A percentile compares a stretch with the other conserved stretches of the same genome.
phyloP scores from a whole-genome alignment of 2,888 invertebrate species.

The Parnassius glacialis region DNA sequence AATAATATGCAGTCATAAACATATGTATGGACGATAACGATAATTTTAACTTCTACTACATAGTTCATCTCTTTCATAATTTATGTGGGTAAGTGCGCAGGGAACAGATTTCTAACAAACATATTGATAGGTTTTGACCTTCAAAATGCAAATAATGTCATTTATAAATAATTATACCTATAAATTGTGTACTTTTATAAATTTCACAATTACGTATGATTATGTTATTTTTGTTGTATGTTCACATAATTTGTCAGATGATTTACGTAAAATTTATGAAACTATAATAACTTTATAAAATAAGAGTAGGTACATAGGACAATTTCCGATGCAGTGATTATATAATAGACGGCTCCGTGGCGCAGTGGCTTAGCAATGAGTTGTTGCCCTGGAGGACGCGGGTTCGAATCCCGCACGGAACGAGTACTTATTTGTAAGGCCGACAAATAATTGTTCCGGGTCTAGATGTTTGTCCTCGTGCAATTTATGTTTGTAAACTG shows the following conservation, averaged over 20 bases:
- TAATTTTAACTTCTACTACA: slow-evolving; percentile 11
- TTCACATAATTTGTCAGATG: slow-evolving; percentile 6
- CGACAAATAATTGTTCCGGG: no score
- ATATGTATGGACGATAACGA: slow-evolving; percentile 39
- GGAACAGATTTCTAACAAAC: slow-evolving; percentile 2
- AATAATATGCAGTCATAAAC: slow-evolving; percentile 54
- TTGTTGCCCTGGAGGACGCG: no score
- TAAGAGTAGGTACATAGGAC: background rate
- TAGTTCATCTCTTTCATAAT: slow-evolving; percentile 7
- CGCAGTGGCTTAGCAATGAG: no score
- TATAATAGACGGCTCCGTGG: no score
- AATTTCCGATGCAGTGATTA: no score
- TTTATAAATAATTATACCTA: slow-evolving; percentile 17
- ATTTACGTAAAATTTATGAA: slow-evolving; percentile 13
- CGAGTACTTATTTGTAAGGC: no score
- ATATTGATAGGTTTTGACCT: background rate
- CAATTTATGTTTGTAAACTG: no score
- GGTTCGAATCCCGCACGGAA: no score
- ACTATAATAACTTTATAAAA: slow-evolving; percentile 17
- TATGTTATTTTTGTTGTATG: slow-evolving; percentile 20
- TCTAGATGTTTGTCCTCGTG: no score
- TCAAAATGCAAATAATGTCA: slow-evolving; percentile 19
- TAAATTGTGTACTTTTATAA: slow-evolving; percentile 6
- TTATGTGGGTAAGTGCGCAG: background rate
- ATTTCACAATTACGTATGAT: slow-evolving; percentile 18